phyloP scores from a whole-genome alignment of 1,140 invertebrate genomes.

The Papilio xuthus region DNA sequence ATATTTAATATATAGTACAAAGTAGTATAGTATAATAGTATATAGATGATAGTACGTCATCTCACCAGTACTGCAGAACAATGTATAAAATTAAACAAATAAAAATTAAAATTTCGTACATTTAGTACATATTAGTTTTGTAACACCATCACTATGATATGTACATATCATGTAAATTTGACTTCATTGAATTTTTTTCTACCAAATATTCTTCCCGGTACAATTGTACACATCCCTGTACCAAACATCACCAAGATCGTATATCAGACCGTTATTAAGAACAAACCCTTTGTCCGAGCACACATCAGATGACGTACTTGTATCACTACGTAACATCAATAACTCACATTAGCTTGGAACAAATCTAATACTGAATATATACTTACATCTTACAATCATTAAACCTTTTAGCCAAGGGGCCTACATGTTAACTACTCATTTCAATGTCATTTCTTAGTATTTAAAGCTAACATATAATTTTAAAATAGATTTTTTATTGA shows the following conservation, averaged over 20 bases:
- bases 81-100: too few relatives aligned
- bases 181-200: neutral
- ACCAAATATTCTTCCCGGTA: neutral
- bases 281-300: neutral
- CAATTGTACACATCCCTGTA: constrained; percentile 27
- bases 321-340: neutral
- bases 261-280: neutral
- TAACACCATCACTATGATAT: neutral
- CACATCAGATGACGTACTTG: constrained; percentile 1
- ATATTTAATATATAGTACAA: neutral
- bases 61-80: neutral
- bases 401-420: neutral
- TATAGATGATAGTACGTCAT: neutral
- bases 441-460: neutral
- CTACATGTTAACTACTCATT: neutral
- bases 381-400: neutral
- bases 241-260: neutral
- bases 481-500: constrained; percentile 8
- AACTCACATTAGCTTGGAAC: neutral
- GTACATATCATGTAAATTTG: neutral
- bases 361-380: constrained; percentile 4
- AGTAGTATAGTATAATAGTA: too few relatives aligned
- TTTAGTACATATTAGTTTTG: neutral
- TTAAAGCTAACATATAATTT: neutral
- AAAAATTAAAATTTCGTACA: neutral